phyloP scores from a whole-genome alignment of 1,140 invertebrate species.

The Neodiprion virginianus region DNA sequence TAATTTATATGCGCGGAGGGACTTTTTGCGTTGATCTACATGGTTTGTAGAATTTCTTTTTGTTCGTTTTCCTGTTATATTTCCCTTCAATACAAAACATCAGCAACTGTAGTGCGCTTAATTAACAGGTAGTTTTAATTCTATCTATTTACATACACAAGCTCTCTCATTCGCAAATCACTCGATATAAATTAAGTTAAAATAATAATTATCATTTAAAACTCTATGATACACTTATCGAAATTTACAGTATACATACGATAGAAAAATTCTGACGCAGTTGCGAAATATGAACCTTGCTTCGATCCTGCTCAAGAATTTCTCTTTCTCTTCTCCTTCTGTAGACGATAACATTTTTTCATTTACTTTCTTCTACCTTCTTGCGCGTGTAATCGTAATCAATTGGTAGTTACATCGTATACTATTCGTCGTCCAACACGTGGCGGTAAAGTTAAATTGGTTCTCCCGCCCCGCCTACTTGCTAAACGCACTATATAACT shows the following conservation, averaged over 20 bases:
- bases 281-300: background rate
- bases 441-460: slow-evolving; percentile 9
- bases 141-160: background rate
- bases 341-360: slow-evolving; percentile 1
- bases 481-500: slow-evolving; percentile 18
- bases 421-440: slow-evolving; percentile 13
- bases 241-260: slow-evolving; percentile 15
- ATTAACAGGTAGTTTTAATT: background rate
- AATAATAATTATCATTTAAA: slow-evolving; percentile 16
- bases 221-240: slow-evolving; percentile 30
- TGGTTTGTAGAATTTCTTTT: background rate
- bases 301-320: background rate
- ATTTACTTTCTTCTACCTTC: slow-evolving; percentile 21
- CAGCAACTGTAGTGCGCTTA: background rate
- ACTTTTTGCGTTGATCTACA: too few relatives aligned
- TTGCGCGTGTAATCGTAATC: background rate
- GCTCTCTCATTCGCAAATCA: slow-evolving; percentile 4
- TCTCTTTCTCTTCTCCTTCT: slow-evolving; percentile 3
- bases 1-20: too few relatives aligned
- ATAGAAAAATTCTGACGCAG: slow-evolving; percentile 7
- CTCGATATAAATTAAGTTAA: slow-evolving; percentile 13
- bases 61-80: background rate
- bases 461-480: background rate
- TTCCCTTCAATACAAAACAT: background rate
- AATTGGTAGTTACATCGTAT: slow-evolving; percentile 8